A percentile compares a stretch with the other conserved stretches of the same genome.
phyloP scores from a whole-genome alignment of 2,113 vertebrate species.

The Lophura nycthemera region DNA sequence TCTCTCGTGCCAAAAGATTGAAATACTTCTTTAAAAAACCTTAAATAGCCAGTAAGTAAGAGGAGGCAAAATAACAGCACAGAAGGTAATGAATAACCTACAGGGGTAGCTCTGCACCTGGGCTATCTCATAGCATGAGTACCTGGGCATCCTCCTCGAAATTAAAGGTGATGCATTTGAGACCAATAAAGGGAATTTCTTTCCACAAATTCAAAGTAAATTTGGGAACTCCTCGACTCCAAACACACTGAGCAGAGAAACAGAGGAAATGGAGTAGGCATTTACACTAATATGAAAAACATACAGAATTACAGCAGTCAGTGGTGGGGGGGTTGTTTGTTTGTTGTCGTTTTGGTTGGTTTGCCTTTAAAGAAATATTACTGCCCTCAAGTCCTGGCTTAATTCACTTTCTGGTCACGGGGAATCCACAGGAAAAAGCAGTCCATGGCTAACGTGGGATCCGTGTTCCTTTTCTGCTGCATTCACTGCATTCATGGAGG shows the following conservation, averaged over 20 bases:
- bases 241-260: not conserved
- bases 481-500: not conserved
- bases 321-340: not conserved
- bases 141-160: slow-evolving; percentile 27
- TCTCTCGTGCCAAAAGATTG: not conserved
- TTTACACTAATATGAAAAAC: not conserved
- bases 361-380: not conserved
- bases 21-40: not conserved
- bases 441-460: not conserved
- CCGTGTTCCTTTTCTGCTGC: not conserved
- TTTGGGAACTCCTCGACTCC: not conserved
- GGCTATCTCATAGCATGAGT: not conserved
- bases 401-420: not conserved
- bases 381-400: not conserved
- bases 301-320: not conserved
- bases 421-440: not conserved
- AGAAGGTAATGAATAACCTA: slow-evolving; percentile 5
- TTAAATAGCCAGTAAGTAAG: slow-evolving; percentile 21
- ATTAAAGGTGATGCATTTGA: not conserved
- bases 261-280: not conserved
- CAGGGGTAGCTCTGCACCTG: slow-evolving; percentile 8
- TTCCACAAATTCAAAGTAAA: slow-evolving; percentile 9
- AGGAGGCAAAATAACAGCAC: not conserved
- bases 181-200: not conserved
- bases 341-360: not conserved